A percentile compares a stretch with the other conserved stretches of the same genome.
Evolutionary conservation across 2,797 vertebrate genomes (phyloP).

Genomic region (Phalloptychus januarius): DNA sequence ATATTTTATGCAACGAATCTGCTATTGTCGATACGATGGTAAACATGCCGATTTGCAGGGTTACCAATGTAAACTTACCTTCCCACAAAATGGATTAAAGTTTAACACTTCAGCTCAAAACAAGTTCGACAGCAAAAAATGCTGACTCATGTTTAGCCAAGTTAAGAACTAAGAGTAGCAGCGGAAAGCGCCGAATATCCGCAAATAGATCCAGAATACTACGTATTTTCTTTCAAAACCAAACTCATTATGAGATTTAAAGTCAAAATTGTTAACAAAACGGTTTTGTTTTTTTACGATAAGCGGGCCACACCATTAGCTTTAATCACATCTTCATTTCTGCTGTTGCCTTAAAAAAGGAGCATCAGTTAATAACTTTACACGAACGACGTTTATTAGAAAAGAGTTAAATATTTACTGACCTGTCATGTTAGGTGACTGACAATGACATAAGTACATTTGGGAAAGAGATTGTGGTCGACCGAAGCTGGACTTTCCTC

Average conservation of each 20-base stretch:
- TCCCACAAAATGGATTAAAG: not conserved
- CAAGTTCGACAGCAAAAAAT: conserved; percentile 26
- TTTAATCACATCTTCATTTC: not conserved
- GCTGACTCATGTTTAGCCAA: conserved; percentile 76
- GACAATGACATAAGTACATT: conserved; percentile 26
- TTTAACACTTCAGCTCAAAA: conserved; percentile 10
- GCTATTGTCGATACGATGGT: not conserved
- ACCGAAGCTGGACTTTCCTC: conserved; percentile 32
- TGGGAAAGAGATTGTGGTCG: conserved; percentile 19
- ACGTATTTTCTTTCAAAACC: not conserved
- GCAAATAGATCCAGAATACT: not conserved
- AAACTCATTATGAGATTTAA: not conserved
- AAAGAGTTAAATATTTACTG: conserved; percentile 34
- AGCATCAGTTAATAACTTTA: not conserved
- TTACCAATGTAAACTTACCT: not conserved
- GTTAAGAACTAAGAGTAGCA: conserved; percentile 26
- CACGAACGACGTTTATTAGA: not conserved
- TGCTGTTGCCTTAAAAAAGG: not conserved
- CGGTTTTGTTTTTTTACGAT: not conserved
- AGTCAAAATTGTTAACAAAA: not conserved
- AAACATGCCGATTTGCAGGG: not conserved
- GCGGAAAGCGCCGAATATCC: not conserved
- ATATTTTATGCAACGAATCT: not conserved
- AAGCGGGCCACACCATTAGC: conserved; percentile 58
- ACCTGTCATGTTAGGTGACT: conserved; percentile 70